Percentiles rank a stretch among this genome's conserved stretches.
Evolutionary conservation across 2,113 vertebrate genomes (phyloP).

Genomic region (Xiphophorus hellerii): DNA sequence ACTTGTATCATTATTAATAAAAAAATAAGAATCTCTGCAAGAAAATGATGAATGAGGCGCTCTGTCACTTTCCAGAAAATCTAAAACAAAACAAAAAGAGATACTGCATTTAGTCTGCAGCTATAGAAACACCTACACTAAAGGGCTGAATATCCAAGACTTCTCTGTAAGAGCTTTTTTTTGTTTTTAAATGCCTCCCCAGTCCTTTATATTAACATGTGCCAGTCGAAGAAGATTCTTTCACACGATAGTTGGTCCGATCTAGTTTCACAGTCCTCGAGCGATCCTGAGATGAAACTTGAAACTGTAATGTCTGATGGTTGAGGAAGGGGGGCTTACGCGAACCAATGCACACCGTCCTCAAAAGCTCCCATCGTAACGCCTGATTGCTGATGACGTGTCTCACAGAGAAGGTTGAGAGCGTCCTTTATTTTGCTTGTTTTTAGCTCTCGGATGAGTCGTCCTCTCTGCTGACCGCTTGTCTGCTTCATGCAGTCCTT

Average conservation of each 20-base stretch:
- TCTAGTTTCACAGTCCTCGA: slow-evolving; percentile 65
- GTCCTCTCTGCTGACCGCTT: slow-evolving; percentile 27
- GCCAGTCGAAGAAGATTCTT: slow-evolving; percentile 53
- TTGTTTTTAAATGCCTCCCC: slow-evolving; percentile 36
- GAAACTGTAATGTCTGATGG: slow-evolving; percentile 60
- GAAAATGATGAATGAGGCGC: slow-evolving; percentile 40
- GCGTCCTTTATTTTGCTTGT: not conserved
- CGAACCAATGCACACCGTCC: slow-evolving; percentile 37
- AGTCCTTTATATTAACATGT: slow-evolving; percentile 49
- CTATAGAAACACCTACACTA: slow-evolving; percentile 38
- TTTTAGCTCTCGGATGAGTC: slow-evolving; percentile 13
- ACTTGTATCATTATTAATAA: not conserved
- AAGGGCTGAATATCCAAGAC: slow-evolving; percentile 62
- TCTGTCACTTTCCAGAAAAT: slow-evolving; percentile 12
- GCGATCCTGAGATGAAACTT: slow-evolving; percentile 79
- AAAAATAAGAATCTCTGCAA: slow-evolving; percentile 40
- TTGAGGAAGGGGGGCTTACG: slow-evolving; percentile 28
- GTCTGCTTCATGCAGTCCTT: slow-evolving; percentile 68
- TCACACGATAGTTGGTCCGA: slow-evolving; percentile 61
- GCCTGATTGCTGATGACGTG: slow-evolving; percentile 54
- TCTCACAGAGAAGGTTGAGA: slow-evolving; percentile 42
- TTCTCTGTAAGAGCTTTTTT: slow-evolving; percentile 41
- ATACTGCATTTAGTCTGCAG: slow-evolving; percentile 73
- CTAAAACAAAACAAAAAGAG: slow-evolving; percentile 45
- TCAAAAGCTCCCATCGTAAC: slow-evolving; percentile 31